Evolutionary conservation across 2,113 vertebrate species (phyloP).

Genomic region (Euleptes europaea): DNA sequence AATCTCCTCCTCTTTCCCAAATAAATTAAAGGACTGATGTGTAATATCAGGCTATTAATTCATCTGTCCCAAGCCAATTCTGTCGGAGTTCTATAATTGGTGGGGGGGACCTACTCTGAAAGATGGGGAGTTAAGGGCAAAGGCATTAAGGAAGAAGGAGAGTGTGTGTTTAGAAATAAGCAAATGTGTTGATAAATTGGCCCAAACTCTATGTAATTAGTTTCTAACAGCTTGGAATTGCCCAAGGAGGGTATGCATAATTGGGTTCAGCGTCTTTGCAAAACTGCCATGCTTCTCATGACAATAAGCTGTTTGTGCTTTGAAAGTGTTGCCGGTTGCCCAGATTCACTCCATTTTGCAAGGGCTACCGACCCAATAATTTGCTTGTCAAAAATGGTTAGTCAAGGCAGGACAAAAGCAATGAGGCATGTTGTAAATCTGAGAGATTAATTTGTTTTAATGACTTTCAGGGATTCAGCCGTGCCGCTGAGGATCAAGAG

Average conservation of each 20-base stretch:
- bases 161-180: conserved; percentile 62
- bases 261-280: conserved; percentile 69
- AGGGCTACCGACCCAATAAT: conserved; percentile 67
- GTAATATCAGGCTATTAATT: conserved; percentile 62
- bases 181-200: conserved; percentile 64
- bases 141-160: conserved; percentile 30
- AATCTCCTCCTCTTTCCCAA: conserved; percentile 39
- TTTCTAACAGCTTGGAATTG: conserved; percentile 66
- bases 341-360: conserved; percentile 53
- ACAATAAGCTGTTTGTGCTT: conserved; percentile 63
- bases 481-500: conserved; percentile 16
- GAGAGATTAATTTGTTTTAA: conserved; percentile 55
- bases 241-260: conserved; percentile 68
- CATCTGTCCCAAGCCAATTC: conserved; percentile 63
- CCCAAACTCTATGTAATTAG: conserved; percentile 68
- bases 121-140: conserved; percentile 56
- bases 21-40: conserved; percentile 60
- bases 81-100: conserved; percentile 59
- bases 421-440: conserved; percentile 59
- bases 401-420: conserved; percentile 58
- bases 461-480: conserved; percentile 49
- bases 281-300: conserved; percentile 60
- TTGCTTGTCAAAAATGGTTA: conserved; percentile 72
- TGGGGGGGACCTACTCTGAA: conserved; percentile 45
- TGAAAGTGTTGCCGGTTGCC: conserved; percentile 48